These are phyloP conservation scores for Enchytraeus crypticus DNA, from an alignment of 2,888 invertebrate genomes.

Conservation along the genomic window DNA sequence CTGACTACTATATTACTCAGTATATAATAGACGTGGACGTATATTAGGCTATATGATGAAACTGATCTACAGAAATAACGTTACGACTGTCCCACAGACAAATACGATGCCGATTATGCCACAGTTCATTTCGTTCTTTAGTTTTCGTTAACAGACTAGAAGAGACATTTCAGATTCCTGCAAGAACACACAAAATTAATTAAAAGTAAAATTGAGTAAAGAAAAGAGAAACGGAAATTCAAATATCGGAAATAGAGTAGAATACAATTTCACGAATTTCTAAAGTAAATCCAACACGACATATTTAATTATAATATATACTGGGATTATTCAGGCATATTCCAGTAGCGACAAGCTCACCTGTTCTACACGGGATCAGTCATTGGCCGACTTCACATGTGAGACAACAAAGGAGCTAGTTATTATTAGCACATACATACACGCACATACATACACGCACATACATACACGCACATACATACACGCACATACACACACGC, in stretches of 20 bases:
- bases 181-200: no score
- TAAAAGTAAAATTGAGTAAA: no score
- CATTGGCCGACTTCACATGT: neutral
- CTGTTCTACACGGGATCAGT: neutral
- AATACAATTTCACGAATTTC: neutral
- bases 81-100: no score
- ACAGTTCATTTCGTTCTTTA: no score
- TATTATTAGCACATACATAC: neutral
- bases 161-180: no score
- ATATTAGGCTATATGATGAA: no score
- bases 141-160: no score
- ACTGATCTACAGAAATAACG: no score
- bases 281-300: neutral
- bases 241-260: neutral
- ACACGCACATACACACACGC: neutral
- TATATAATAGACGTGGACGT: no score
- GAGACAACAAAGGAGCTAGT: neutral
- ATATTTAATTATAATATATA: neutral
- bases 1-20: no score
- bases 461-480: no score
- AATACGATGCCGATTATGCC: no score
- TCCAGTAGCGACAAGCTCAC: neutral
- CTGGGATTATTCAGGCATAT: neutral
- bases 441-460: neutral
- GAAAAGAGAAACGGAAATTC: neutral